Percentiles rank a stretch among this genome's conserved stretches.
Conservation (phyloP, 1,140 invertebrate genomes). For the Leucophenga varia region DNA sequence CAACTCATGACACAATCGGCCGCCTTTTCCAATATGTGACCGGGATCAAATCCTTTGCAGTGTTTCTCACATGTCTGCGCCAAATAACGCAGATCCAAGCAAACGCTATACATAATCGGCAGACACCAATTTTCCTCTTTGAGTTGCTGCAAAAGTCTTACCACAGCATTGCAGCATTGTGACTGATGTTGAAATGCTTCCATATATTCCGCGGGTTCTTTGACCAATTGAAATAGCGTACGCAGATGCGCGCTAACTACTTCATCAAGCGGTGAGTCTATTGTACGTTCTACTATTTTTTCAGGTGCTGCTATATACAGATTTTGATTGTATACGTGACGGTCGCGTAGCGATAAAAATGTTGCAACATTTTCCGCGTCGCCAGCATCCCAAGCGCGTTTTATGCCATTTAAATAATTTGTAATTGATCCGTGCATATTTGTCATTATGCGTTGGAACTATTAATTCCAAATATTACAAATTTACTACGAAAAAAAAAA, state of each 20-base stretch:
- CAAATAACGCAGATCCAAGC: conserved; percentile 83
- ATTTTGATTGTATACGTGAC: conserved; percentile 70
- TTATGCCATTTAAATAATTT: conserved; percentile 40
- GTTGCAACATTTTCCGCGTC: conserved; percentile 58
- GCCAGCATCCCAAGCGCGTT: conserved; percentile 34
- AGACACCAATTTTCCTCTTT: conserved; percentile 97
- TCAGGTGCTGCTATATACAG: conserved; percentile 71
- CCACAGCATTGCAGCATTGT: conserved; percentile 74
- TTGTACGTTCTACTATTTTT: conserved; percentile 67
- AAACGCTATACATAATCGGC: conserved; percentile 85
- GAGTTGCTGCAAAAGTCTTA: conserved; percentile 80
- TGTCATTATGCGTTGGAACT: too few relatives aligned
- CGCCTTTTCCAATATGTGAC: conserved; percentile 87
- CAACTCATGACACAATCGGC: conserved; percentile 92
- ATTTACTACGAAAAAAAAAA: too few relatives aligned
- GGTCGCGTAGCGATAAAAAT: conserved; percentile 75
- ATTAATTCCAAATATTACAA: too few relatives aligned
- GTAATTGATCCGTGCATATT: conserved; percentile 46
- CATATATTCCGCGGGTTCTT: conserved; percentile 63
- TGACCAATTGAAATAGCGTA: conserved; percentile 47
- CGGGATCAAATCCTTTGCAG: conserved; percentile 60
- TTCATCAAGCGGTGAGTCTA: conserved; percentile 77
- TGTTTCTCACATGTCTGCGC: conserved; percentile 75
- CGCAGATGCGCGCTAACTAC: conserved; percentile 79
- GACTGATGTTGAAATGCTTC: conserved; percentile 81